These are phyloP conservation scores for Lutjanus argentimaculatus DNA, from an alignment of 2,797 vertebrate genomes.

Conservation along the genomic window DNA sequence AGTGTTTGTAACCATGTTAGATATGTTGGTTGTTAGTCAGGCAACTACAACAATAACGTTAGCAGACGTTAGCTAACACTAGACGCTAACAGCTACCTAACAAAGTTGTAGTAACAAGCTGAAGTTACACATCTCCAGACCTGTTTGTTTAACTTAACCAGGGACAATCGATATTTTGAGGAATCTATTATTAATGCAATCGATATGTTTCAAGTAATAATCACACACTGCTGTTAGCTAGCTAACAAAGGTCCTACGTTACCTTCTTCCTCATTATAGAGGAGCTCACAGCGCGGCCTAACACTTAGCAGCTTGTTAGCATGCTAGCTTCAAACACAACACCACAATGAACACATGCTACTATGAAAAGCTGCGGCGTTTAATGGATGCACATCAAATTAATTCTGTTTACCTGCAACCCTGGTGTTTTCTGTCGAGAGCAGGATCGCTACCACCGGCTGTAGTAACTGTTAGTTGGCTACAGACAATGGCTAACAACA, in stretches of 20 bases:
- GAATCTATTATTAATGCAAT: rapidly evolving
- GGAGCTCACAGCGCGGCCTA: constrained; percentile 58
- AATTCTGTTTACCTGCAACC: constrained; percentile 81
- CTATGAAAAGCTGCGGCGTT: rapidly evolving
- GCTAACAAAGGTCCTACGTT: constrained; percentile 66
- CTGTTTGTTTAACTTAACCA: too few species aligned
- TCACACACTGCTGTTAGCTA: constrained; percentile 1
- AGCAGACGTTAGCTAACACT: neutral
- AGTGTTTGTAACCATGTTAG: neutral
- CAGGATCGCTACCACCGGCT: constrained; percentile 22
- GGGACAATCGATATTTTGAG: rapidly evolving
- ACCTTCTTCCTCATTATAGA: constrained; percentile 36
- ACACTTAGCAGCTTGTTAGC: constrained; percentile 32
- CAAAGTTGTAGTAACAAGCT: neutral
- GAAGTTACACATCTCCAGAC: rapidly evolving
- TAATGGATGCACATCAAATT: neutral
- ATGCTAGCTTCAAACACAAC: constrained; percentile 23
- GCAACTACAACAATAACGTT: neutral
- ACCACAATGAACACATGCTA: neutral
- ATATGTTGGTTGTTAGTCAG: too few species aligned
- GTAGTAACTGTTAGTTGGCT: constrained; percentile 27
- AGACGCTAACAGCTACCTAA: neutral
- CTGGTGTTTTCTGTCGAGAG: constrained; percentile 53
- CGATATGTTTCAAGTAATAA: neutral
- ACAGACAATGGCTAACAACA: constrained; percentile 77